Percentiles rank a stretch among this genome's conserved stretches.
phyloP scores from a whole-genome alignment of 2,797 vertebrate species.

The Tangara arthus region DNA sequence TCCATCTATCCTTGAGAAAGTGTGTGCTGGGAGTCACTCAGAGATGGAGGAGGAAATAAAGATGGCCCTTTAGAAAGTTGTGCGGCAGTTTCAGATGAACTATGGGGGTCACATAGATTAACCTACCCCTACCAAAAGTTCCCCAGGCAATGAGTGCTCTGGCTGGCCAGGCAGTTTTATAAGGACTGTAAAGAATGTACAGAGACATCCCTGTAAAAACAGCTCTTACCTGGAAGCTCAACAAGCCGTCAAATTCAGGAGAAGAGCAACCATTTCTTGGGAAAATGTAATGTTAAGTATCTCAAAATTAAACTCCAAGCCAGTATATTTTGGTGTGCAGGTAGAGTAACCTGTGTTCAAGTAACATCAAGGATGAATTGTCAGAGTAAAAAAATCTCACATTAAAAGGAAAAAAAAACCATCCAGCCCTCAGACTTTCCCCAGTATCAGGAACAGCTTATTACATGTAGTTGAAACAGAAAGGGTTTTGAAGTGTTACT shows the following conservation, averaged over 20 bases:
- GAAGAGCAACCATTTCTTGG: conserved; percentile 27
- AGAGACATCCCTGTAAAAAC: conserved; percentile 36
- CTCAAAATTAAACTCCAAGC: conserved; percentile 39
- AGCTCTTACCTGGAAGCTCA: conserved; percentile 42
- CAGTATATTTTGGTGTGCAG: conserved; percentile 3
- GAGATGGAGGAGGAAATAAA: neutral
- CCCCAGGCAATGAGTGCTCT: conserved; percentile 33
- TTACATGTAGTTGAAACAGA: neutral
- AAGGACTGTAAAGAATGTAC: conserved; percentile 54
- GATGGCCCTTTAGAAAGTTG: conserved; percentile 27
- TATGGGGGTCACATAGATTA: conserved; percentile 55
- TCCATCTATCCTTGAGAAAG: neutral
- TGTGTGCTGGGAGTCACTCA: neutral
- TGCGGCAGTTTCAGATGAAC: conserved; percentile 40
- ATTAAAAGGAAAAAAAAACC: neutral
- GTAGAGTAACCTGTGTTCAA: neutral
- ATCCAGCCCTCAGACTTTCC: neutral
- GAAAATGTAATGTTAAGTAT: conserved; percentile 42
- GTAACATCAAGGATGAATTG: neutral
- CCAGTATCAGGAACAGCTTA: neutral
- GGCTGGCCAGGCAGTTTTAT: conserved; percentile 32
- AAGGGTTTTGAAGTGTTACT: neutral
- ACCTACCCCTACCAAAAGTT: conserved; percentile 42
- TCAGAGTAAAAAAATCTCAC: conserved; percentile 16
- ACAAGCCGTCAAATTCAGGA: conserved; percentile 39